These are phyloP conservation scores for Liodrosophila aerea DNA, from an alignment of 2,888 invertebrate species.

Conservation along the genomic window DNA sequence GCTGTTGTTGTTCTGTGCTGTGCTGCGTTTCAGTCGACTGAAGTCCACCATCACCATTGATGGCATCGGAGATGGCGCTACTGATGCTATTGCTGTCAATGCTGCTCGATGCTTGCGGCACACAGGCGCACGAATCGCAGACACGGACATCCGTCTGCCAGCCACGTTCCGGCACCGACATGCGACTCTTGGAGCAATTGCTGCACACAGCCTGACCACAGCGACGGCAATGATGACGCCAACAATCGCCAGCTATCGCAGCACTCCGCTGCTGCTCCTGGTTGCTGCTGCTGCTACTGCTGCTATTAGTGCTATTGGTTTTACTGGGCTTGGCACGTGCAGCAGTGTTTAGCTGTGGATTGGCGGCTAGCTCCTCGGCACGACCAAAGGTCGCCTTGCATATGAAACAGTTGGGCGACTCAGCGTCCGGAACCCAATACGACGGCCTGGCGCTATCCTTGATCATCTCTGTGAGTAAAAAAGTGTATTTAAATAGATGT, in stretches of 20 bases:
- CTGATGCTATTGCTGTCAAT: conserved; percentile 40
- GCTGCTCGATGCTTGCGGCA: conserved; percentile 29
- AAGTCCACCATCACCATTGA: conserved; percentile 37
- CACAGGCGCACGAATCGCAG: conserved; percentile 86
- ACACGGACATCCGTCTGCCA: conserved; percentile 90
- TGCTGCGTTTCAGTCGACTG: background rate
- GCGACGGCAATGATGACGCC: conserved; percentile 87
- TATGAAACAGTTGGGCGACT: conserved; percentile 86
- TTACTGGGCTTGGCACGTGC: background rate
- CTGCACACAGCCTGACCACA: conserved; percentile 89
- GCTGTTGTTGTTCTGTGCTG: conserved; percentile 11
- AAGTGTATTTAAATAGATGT: background rate
- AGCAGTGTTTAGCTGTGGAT: no score
- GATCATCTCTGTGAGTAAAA: conserved; percentile 84
- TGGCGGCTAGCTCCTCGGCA: conserved; percentile 80
- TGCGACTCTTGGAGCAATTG: conserved; percentile 83
- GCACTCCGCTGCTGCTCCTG: conserved; percentile 80
- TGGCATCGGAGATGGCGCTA: conserved; percentile 52
- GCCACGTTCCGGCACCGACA: conserved; percentile 88
- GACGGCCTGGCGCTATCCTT: conserved; percentile 89
- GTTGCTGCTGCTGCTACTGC: background rate
- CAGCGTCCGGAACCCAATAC: conserved; percentile 91
- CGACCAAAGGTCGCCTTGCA: conserved; percentile 86
- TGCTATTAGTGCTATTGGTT: conserved; percentile 58
- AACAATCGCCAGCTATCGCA: conserved; percentile 69